phyloP scores from a whole-genome alignment of 2,797 vertebrate species.

The Geotrypetes seraphini region DNA sequence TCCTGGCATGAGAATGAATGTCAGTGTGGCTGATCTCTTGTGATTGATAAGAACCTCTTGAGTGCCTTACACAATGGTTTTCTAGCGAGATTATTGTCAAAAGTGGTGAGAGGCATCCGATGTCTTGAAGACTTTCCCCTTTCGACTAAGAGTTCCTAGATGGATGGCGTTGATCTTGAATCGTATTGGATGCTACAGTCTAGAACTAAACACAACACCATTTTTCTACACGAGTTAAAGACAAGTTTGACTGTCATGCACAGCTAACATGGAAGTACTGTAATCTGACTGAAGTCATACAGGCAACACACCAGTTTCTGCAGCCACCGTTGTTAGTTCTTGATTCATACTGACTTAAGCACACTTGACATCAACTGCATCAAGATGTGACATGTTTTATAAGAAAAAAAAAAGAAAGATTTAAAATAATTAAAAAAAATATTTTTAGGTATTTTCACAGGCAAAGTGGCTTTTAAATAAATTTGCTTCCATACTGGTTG shows the following conservation, averaged over 20 bases:
- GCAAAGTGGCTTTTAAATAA: slow-evolving; percentile 96
- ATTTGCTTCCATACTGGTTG: slow-evolving; percentile 91
- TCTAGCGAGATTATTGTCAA: slow-evolving; percentile 70
- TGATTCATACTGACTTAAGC: slow-evolving; percentile 93
- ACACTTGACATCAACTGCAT: slow-evolving; percentile 95
- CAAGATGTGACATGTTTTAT: slow-evolving; percentile 91
- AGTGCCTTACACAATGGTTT: slow-evolving; percentile 99
- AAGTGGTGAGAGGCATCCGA: slow-evolving; percentile 68
- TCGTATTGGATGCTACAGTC: slow-evolving; percentile 62
- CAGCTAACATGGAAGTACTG: slow-evolving; percentile 68
- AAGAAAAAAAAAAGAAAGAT: slow-evolving; percentile 65
- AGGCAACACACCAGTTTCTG: slow-evolving; percentile 70
- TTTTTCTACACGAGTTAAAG: slow-evolving; percentile 65
- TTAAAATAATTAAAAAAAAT: slow-evolving; percentile 66
- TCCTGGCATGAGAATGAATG: slow-evolving; percentile 97
- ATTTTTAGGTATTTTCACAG: slow-evolving; percentile 99
- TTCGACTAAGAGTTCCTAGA: slow-evolving; percentile 67
- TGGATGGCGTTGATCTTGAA: slow-evolving; percentile 67
- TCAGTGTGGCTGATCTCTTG: slow-evolving; percentile 97
- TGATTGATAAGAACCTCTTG: slow-evolving; percentile 94
- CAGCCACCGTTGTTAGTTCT: slow-evolving; percentile 78
- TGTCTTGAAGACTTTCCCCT: slow-evolving; percentile 81
- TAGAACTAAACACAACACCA: slow-evolving; percentile 61
- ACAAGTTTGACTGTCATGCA: slow-evolving; percentile 73
- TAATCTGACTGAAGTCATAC: slow-evolving; percentile 66